Percentiles rank a stretch among this genome's conserved stretches.
phyloP scores from a whole-genome alignment of 1,140 invertebrate species.

The Rhagoletis zephyria region DNA sequence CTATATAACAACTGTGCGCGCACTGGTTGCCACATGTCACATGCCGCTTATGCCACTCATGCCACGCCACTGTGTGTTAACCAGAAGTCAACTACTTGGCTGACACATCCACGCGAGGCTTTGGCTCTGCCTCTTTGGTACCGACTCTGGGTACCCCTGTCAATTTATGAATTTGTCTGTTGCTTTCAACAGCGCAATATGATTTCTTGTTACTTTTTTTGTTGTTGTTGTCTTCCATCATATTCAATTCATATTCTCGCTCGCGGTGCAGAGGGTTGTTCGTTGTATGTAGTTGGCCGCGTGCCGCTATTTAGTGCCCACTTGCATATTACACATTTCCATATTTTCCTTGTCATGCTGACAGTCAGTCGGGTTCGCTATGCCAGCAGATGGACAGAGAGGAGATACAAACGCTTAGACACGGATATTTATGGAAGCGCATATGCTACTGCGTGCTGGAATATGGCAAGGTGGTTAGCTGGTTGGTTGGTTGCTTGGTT shows the following conservation, averaged over 20 bases:
- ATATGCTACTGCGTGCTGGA: no score
- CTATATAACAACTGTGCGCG: background rate
- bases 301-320: conserved; percentile 51
- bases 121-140: background rate
- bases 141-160: background rate
- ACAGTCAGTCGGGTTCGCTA: background rate
- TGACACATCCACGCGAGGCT: background rate
- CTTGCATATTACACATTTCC: conserved; percentile 40
- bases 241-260: background rate
- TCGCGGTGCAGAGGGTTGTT: background rate
- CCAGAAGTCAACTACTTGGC: conserved; percentile 45
- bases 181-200: conserved; percentile 43
- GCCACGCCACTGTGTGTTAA: background rate
- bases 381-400: background rate
- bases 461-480: conserved; percentile 4
- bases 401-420: background rate
- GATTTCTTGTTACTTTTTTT: background rate
- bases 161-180: conserved; percentile 39
- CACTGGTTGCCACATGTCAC: conserved; percentile 13
- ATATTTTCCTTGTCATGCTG: conserved; percentile 44
- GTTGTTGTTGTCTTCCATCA: background rate
- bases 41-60: background rate
- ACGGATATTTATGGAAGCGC: background rate
- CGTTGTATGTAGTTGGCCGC: background rate
- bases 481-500: background rate